Evolutionary conservation across 2,888 invertebrate species (phyloP).

Genomic region (Lepidocyrtoides sp.): DNA sequence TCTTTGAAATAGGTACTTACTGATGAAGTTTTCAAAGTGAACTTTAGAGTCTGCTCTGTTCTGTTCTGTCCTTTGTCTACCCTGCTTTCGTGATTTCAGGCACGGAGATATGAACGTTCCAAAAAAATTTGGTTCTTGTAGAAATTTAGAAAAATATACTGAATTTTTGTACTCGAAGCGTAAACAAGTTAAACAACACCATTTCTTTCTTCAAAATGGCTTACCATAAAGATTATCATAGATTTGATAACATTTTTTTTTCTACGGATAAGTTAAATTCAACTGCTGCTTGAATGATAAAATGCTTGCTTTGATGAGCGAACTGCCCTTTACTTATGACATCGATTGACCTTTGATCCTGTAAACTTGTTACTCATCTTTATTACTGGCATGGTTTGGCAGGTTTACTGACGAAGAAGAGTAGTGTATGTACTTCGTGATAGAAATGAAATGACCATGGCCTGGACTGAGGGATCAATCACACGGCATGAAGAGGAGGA

Average conservation of each 20-base stretch:
- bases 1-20: too few relatives aligned
- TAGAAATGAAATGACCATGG: too few relatives aligned
- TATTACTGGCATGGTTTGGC: constrained; percentile 1
- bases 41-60: background rate
- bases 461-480: constrained; percentile 38
- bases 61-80: background rate
- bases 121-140: background rate
- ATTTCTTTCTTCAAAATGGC: too few relatives aligned
- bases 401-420: background rate
- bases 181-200: too few relatives aligned
- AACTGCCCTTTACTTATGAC: background rate
- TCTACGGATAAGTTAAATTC: too few relatives aligned
- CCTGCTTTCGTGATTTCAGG: background rate
- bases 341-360: background rate
- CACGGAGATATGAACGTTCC: background rate
- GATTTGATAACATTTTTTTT: too few relatives aligned
- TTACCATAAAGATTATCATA: too few relatives aligned
- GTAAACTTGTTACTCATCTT: constrained; percentile 6
- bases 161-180: too few relatives aligned
- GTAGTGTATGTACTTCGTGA: too few relatives aligned
- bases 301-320: too few relatives aligned
- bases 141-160: too few relatives aligned
- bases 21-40: background rate
- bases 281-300: too few relatives aligned
- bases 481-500: background rate